Base-by-base conservation (phyloP, 2,113 vertebrate species). In the Plestiodon gilberti region DNA sequence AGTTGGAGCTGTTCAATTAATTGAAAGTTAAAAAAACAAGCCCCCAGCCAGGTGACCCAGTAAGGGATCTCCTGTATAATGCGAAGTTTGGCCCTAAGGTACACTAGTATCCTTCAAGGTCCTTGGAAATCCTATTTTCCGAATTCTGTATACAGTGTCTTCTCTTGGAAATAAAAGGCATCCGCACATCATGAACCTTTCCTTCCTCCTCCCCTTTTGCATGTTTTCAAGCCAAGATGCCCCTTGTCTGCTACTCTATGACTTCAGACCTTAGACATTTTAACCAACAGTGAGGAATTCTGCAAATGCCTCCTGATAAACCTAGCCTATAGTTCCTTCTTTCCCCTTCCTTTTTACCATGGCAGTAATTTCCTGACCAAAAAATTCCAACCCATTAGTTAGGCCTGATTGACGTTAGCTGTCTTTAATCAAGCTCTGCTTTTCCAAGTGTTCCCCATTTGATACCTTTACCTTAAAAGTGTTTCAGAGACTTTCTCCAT, bases 381-480 rank as follows among this genome's bases (percentile, higher is more conserved):
- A 96, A 95, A 97, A 97, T 97, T 97, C 96, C 96, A 96, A 93
- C 96, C 94, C 96, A 96, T 96, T 96, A 96, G 95, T 95, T 96
- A 96, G 94, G 95, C 95, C 93, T 93, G 90, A 96, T 95, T 95
- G 90, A 96, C 93, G 94, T 90, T 94, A 94, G 95, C 96, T 96
- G 96, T 96, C 96, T 97, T 96, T 96, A 97, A 96, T 96, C 96
- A 96, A 91, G 91, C 90, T 95, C 91, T 96, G 96, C 96, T 96
- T 96, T 97, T 94, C 94, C 96, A 96, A 96, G 94, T 96, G 96
- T 96, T 96, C 95, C 85, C 88, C 79, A 96, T 96, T 94, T 95
- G 91, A 95, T 95, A 91, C 92, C 94, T 94, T 95, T 94, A 92
- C 92, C 94, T 94, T 95, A 90, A 93, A 95, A 92, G 77, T 91